Percentiles rank a stretch among this genome's conserved stretches.
Conservation (phyloP, 2,888 invertebrate species). For the Saturnia japonica region DNA sequence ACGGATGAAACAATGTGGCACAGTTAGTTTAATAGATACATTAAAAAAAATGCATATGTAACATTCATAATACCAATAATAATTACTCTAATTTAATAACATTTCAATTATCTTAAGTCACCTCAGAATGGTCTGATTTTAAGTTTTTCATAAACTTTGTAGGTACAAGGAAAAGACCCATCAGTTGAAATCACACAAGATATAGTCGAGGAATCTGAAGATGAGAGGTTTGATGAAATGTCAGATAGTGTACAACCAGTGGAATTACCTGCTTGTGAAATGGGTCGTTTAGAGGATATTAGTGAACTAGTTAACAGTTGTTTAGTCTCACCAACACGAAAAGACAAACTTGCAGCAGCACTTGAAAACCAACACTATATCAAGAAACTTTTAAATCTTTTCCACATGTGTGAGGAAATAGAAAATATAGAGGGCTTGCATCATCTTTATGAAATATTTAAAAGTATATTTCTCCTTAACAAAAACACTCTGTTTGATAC, state of each 20-base stretch:
- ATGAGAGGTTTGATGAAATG: slow-evolving; percentile 98
- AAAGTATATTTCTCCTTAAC: slow-evolving; percentile 98
- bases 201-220: slow-evolving; percentile 97
- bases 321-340: slow-evolving; percentile 92
- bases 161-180: slow-evolving; percentile 99
- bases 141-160: slow-evolving; percentile 36
- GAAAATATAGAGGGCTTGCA: slow-evolving; percentile 97
- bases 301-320: slow-evolving; percentile 95
- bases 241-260: slow-evolving; percentile 96
- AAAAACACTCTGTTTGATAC: slow-evolving; percentile 98
- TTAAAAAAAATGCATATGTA: no score
- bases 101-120: no score
- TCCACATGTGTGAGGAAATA: slow-evolving; percentile 98
- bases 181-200: slow-evolving; percentile 99
- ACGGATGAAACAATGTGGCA: no score
- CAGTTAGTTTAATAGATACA: no score
- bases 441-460: slow-evolving; percentile 98
- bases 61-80: no score
- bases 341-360: slow-evolving; percentile 96
- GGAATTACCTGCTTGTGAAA: slow-evolving; percentile 96
- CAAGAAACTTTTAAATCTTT: slow-evolving; percentile 95
- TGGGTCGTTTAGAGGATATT: slow-evolving; percentile 96
- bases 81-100: no score
- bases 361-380: slow-evolving; percentile 98
- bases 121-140: not conserved